These are phyloP conservation scores for Oligia strigilis DNA, from an alignment of 2,888 invertebrate genomes.

Conservation along the genomic window DNA sequence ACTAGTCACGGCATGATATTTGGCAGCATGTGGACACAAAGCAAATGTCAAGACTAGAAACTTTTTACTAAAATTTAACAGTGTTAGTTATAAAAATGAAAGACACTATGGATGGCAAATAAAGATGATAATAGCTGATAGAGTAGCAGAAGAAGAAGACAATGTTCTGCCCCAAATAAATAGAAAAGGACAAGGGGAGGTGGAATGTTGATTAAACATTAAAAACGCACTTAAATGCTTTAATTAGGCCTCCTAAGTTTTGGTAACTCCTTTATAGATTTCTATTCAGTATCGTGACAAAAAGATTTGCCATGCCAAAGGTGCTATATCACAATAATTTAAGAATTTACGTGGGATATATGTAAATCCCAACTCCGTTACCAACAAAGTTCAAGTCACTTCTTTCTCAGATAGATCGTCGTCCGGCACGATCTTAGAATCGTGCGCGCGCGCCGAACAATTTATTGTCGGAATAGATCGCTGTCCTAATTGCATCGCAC, in stretches of 20 bases:
- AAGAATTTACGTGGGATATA: neutral
- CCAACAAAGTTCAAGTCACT: slow-evolving; percentile 39
- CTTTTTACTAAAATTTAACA: neutral
- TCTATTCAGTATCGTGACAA: neutral
- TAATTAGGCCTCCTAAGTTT: neutral
- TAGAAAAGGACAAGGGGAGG: neutral
- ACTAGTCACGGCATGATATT: neutral
- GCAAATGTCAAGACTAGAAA: neutral
- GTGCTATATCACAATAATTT: neutral
- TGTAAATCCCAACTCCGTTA: slow-evolving; percentile 8
- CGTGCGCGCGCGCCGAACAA: slow-evolving; percentile 63
- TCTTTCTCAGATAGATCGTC: slow-evolving; percentile 53
- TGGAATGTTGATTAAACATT: neutral
- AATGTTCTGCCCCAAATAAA: neutral
- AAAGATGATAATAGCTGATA: neutral
- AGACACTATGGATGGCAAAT: neutral
- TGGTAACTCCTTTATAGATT: neutral
- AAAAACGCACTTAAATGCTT: neutral
- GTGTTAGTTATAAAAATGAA: neutral
- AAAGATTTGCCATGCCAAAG: neutral
- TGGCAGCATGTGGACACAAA: neutral
- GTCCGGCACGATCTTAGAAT: slow-evolving; percentile 63
- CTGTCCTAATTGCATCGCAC: slow-evolving; percentile 65
- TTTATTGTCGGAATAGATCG: slow-evolving; percentile 63
- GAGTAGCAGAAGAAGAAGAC: neutral